Evolutionary conservation across 2,113 vertebrate species (phyloP).

Genomic region (Saiga tatarica): DNA sequence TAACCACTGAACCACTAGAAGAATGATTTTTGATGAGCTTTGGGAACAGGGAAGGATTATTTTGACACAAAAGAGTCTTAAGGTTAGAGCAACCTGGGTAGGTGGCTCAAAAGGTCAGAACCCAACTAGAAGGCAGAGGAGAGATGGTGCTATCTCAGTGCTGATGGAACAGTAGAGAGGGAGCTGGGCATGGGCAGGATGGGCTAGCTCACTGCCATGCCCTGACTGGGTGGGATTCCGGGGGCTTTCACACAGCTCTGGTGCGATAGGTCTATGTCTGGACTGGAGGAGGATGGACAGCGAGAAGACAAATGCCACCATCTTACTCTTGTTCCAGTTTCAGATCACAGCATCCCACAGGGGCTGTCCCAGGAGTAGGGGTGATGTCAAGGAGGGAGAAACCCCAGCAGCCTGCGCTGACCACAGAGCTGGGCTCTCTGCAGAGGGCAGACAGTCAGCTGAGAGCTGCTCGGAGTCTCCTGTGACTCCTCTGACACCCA

Average conservation of each 20-base stretch:
- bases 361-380: not conserved
- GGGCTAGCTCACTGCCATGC: not conserved
- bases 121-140: not conserved
- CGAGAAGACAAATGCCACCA: not conserved
- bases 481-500: not conserved
- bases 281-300: not conserved
- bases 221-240: accelerated
- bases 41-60: not conserved
- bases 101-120: not conserved
- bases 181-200: not conserved
- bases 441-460: not conserved
- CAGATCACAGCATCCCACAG: not conserved
- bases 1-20: not conserved
- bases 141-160: not conserved
- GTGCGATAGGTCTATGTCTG: not conserved
- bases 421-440: not conserved
- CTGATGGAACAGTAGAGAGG: not conserved
- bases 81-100: not conserved
- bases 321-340: not conserved
- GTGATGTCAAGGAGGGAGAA: not conserved
- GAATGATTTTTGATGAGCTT: not conserved
- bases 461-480: not conserved
- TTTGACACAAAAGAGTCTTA: not conserved
- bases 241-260: not conserved
- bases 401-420: not conserved